A percentile compares a stretch with the other conserved stretches of the same genome.
Evolutionary conservation across 2,113 vertebrate genomes (phyloP).

Genomic region (Thamnophis sirtalis): DNA sequence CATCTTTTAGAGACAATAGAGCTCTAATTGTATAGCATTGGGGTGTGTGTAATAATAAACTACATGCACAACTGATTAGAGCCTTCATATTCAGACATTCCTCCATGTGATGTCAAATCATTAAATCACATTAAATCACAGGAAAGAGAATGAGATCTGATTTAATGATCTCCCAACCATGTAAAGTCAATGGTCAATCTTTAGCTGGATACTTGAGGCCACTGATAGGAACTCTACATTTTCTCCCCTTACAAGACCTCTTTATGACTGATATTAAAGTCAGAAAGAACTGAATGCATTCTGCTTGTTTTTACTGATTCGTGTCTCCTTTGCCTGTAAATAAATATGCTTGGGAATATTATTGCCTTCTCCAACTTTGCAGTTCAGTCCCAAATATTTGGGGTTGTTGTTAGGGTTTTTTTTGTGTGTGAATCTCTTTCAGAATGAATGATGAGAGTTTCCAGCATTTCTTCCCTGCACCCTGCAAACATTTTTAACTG

Average conservation of each 20-base stretch:
- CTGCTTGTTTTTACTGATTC: constrained; percentile 35
- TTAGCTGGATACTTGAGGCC: constrained; percentile 10
- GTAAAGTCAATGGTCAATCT: background rate
- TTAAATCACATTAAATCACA: background rate
- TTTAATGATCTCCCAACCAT: background rate
- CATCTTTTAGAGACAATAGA: constrained; percentile 16
- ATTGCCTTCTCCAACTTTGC: constrained; percentile 14
- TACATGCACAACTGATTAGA: constrained; percentile 22
- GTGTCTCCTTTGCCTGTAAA: constrained; percentile 34
- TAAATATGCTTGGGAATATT: constrained; percentile 29
- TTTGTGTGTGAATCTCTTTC: background rate
- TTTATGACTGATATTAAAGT: constrained; percentile 38
- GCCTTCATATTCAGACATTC: constrained; percentile 33
- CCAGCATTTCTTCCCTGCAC: background rate
- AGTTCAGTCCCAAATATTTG: background rate
- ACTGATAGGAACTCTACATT: constrained; percentile 32
- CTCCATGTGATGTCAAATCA: constrained; percentile 34
- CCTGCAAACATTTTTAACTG: background rate
- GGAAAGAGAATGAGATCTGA: constrained; percentile 10
- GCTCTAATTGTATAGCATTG: background rate
- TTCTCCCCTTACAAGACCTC: constrained; percentile 28
- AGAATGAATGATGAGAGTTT: constrained; percentile 5
- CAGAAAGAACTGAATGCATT: constrained; percentile 29
- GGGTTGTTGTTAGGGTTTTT: too few species aligned
- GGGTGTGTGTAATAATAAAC: background rate